phyloP scores from a whole-genome alignment of 2,888 invertebrate genomes.

The Apodemia mormo region DNA sequence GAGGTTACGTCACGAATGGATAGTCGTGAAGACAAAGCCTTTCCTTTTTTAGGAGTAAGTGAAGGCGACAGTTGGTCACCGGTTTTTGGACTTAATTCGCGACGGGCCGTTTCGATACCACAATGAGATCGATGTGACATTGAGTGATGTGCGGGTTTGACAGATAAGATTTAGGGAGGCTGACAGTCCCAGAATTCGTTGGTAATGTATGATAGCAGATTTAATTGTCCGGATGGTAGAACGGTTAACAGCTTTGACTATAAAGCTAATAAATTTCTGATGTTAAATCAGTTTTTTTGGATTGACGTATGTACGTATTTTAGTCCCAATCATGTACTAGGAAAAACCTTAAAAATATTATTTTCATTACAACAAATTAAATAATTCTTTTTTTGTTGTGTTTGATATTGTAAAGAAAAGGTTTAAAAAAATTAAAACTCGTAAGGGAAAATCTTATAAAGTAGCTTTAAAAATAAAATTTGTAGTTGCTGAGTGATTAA shows the following conservation, averaged over 20 bases:
- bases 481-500: too few species aligned
- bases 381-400: too few species aligned
- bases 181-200: conserved; percentile 32
- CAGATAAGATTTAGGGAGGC: conserved; percentile 44
- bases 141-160: conserved; percentile 57
- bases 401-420: too few species aligned
- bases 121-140: conserved; percentile 65
- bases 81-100: conserved; percentile 71
- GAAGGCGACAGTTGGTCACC: conserved; percentile 64
- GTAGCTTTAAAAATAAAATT: too few species aligned
- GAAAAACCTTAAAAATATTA: too few species aligned
- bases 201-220: conserved; percentile 19
- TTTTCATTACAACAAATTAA: too few species aligned
- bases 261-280: not conserved
- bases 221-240: not conserved
- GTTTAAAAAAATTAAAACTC: too few species aligned
- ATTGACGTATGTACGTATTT: too few species aligned
- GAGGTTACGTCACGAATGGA: conserved; percentile 14
- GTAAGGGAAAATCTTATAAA: too few species aligned
- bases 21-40: conserved; percentile 60
- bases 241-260: not conserved
- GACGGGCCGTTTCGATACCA: conserved; percentile 60
- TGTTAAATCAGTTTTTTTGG: too few species aligned
- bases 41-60: conserved; percentile 70
- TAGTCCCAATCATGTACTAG: too few species aligned